These are phyloP conservation scores for Triplophysa tibetana DNA, from an alignment of 2,113 vertebrate genomes.

Conservation along the genomic window DNA sequence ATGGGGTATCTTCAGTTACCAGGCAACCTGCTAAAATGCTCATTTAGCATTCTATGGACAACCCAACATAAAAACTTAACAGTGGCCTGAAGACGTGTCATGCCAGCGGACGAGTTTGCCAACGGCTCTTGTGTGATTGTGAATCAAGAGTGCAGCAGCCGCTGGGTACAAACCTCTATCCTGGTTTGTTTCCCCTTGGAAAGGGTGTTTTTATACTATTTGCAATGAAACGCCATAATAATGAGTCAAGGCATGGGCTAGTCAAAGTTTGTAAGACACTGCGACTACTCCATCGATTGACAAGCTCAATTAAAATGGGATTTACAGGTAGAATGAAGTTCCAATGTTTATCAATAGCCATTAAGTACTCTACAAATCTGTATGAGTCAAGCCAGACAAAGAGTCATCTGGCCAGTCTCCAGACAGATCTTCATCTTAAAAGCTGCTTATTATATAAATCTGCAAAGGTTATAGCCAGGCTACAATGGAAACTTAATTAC, in stretches of 20 bases:
- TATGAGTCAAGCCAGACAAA: too few relatives aligned
- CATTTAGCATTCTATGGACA: conserved; percentile 39
- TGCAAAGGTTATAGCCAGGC: too few relatives aligned
- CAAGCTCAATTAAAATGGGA: conserved; percentile 24
- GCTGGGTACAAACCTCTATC: conserved; percentile 23
- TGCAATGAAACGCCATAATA: conserved; percentile 36
- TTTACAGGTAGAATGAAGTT: neutral
- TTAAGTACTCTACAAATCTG: neutral
- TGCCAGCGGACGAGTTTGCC: conserved; percentile 17
- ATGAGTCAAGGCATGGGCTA: conserved; percentile 37
- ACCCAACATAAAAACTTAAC: conserved; percentile 34
- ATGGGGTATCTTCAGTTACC: conserved; percentile 50
- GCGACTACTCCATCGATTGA: neutral
- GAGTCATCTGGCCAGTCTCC: too few relatives aligned
- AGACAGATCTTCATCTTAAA: too few relatives aligned
- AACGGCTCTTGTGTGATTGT: conserved; percentile 16
- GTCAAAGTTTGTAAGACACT: conserved; percentile 26
- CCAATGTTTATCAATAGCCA: neutral
- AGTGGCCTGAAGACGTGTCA: conserved; percentile 32
- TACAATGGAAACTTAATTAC: neutral
- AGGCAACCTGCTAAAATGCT: conserved; percentile 49
- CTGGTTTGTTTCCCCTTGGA: conserved; percentile 12
- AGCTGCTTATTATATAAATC: too few relatives aligned
- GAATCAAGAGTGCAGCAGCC: conserved; percentile 32
- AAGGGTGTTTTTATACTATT: conserved; percentile 33